Percentiles rank a stretch among this genome's conserved stretches.
Conservation (phyloP, 2,797 vertebrate genomes). For the Triplophysa yarkandensis region DNA sequence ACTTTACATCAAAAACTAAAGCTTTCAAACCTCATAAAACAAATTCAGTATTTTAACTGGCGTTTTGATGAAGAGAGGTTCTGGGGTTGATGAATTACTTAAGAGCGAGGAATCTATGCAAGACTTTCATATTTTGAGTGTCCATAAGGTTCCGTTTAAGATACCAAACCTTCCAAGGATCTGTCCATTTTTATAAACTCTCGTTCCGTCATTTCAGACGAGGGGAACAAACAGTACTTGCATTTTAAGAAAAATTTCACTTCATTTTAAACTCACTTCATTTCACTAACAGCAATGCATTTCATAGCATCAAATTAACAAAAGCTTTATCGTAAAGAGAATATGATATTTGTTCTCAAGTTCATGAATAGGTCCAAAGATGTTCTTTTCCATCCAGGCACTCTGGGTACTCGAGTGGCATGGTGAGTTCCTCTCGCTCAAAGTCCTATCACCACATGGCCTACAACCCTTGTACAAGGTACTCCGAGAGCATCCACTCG, state of each 20-base stretch:
- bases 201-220: neutral
- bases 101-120: too few relatives aligned
- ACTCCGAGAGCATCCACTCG: conserved; percentile 72
- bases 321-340: neutral
- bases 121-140: too few relatives aligned
- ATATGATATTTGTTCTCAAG: neutral
- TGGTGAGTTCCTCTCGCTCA: conserved; percentile 71
- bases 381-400: conserved; percentile 68
- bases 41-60: too few relatives aligned
- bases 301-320: neutral
- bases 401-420: conserved; percentile 66
- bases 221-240: neutral
- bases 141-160: too few relatives aligned
- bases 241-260: conserved; percentile 16
- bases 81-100: too few relatives aligned
- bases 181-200: neutral
- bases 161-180: neutral
- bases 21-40: too few relatives aligned
- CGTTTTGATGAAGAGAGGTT: too few relatives aligned
- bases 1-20: too few relatives aligned
- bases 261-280: conserved; percentile 13
- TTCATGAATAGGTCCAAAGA: neutral
- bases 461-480: conserved; percentile 65
- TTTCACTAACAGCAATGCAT: conserved; percentile 13
- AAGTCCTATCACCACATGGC: conserved; percentile 76